A percentile compares a stretch with the other conserved stretches of the same genome.
These are phyloP conservation scores for Drosophila austrosaltans DNA, from an alignment of 2,888 invertebrate genomes.

Conservation along the genomic window DNA sequence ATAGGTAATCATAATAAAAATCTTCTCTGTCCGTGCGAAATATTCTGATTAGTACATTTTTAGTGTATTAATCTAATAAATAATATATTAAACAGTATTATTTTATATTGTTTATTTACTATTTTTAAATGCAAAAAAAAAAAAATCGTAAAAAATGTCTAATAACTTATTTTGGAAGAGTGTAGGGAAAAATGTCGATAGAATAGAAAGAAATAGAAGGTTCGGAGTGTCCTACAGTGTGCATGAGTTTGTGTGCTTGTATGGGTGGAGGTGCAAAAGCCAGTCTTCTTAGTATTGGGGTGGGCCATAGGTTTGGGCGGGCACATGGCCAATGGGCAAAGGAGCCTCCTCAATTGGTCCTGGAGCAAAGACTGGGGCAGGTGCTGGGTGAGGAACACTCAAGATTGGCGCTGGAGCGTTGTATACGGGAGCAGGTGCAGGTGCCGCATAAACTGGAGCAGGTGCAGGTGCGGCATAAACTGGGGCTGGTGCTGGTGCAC, in stretches of 20 bases:
- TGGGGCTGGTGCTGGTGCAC: conserved; percentile 40
- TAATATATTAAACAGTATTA: conserved; percentile 44
- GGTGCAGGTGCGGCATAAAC: conserved; percentile 30
- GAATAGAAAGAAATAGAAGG: conserved; percentile 35
- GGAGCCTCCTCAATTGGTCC: conserved; percentile 51
- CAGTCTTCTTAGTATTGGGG: conserved; percentile 50
- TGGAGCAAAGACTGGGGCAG: conserved; percentile 42
- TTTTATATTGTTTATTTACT: conserved; percentile 44
- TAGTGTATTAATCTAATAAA: not conserved
- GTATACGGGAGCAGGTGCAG: conserved; percentile 38
- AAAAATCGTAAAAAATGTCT: conserved; percentile 61
- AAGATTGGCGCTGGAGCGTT: conserved; percentile 43
- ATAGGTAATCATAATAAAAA: too few species aligned
- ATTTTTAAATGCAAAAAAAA: conserved; percentile 58
- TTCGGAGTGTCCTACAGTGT: conserved; percentile 44
- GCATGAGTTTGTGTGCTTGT: conserved; percentile 23
- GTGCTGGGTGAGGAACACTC: conserved; percentile 44
- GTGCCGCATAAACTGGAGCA: conserved; percentile 42
- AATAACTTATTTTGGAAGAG: conserved; percentile 68
- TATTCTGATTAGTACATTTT: too few species aligned
- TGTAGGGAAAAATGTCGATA: conserved; percentile 39
- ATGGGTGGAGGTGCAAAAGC: not conserved
- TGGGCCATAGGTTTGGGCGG: conserved; percentile 73
- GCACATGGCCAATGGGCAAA: conserved; percentile 62
- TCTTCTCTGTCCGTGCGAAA: too few species aligned